These are phyloP conservation scores for Chelidonichthys spinosus DNA, from an alignment of 2,797 vertebrate genomes.

Conservation along the genomic window DNA sequence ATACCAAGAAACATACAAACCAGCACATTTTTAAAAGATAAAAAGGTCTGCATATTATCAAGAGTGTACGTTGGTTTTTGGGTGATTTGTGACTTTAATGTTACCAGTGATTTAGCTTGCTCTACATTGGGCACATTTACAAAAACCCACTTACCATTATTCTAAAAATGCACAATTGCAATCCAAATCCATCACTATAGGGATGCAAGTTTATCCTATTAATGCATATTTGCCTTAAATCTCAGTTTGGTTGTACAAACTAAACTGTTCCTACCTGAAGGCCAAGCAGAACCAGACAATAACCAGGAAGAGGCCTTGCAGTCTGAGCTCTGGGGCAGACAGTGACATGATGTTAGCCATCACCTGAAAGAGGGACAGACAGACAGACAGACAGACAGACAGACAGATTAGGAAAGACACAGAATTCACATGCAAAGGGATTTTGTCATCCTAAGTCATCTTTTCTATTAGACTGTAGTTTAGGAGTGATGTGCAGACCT, in stretches of 20 bases:
- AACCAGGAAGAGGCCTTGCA: conserved; percentile 92
- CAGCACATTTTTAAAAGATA: neutral
- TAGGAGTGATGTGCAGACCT: conserved; percentile 82
- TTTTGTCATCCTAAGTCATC: neutral
- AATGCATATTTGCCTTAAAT: neutral
- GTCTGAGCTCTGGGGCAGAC: conserved; percentile 90
- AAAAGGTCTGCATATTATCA: neutral
- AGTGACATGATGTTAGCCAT: conserved; percentile 93
- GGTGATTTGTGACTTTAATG: neutral
- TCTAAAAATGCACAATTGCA: conserved; percentile 2
- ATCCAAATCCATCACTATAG: neutral
- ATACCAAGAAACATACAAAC: conserved; percentile 12
- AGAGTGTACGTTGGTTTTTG: rapidly evolving
- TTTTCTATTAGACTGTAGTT: neutral
- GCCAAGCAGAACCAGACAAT: conserved; percentile 98
- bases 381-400: conserved; percentile 23
- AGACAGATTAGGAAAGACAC: neutral
- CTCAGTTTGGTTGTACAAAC: rapidly evolving
- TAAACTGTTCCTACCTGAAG: conserved; percentile 87
- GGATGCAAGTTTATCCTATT: neutral
- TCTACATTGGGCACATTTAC: neutral
- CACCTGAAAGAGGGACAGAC: conserved; percentile 82
- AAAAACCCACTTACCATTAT: neutral
- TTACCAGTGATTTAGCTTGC: neutral
- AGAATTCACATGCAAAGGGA: neutral